Evolutionary conservation across 2,888 invertebrate species (phyloP).

Genomic region (Shargacucullia verbasci): DNA sequence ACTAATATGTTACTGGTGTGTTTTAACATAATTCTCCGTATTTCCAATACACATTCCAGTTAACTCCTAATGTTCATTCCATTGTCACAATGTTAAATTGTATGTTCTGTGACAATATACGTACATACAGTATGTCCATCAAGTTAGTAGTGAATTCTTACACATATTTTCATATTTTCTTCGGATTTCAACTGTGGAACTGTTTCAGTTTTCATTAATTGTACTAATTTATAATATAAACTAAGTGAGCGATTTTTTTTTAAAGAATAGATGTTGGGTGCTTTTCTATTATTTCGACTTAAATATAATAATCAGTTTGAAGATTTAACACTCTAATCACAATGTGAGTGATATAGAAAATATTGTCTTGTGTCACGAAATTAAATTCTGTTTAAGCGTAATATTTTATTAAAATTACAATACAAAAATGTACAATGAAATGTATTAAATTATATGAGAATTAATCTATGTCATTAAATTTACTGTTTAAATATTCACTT

Average conservation of each 20-base stretch:
- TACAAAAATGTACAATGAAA: conserved; percentile 36
- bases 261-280: not conserved
- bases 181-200: too few relatives aligned
- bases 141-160: too few relatives aligned
- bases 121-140: too few relatives aligned
- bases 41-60: conserved; percentile 30
- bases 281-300: conserved; percentile 16
- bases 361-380: not conserved
- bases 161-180: too few relatives aligned
- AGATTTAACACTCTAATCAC: too few relatives aligned
- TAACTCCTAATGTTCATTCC: conserved; percentile 22
- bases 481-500: conserved; percentile 33
- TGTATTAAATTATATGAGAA: conserved; percentile 38
- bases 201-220: too few relatives aligned
- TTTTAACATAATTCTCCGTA: conserved; percentile 1
- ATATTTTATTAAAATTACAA: conserved; percentile 23
- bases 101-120: not conserved
- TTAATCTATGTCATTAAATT: conserved; percentile 49
- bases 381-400: conserved; percentile 8
- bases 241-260: too few relatives aligned
- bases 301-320: conserved; percentile 6
- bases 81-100: not conserved
- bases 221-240: too few relatives aligned
- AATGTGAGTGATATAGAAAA: too few relatives aligned
- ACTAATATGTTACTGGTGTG: too few relatives aligned